Base-by-base conservation (phyloP, 2,113 vertebrate species). In the Tragelaphus buxtoni region DNA sequence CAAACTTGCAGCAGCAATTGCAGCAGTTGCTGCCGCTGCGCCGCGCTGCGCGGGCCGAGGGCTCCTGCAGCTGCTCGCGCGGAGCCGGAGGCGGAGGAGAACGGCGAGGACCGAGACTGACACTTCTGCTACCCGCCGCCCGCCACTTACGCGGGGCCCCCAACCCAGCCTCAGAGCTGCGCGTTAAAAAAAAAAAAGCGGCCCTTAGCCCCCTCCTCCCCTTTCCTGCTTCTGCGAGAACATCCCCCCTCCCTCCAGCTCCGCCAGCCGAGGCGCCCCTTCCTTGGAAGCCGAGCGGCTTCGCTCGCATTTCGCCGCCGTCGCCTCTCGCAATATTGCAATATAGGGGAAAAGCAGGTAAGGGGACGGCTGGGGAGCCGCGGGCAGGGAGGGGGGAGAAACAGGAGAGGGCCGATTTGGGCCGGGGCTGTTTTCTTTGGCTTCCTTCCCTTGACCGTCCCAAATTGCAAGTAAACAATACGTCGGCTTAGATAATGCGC, bases 311-410 rank as follows among this genome's bases (percentile, higher is more conserved):
- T 88, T 97, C 97, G 89, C 97, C 97, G 97, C 69, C 92, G 93
- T 96, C 89, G 97, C 95, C 98, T 96, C 97, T 95, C 96, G 97
- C 98, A 97, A 56, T 98, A 76, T 98, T 97, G 98, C 98, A 98
- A 96, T 98, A 98, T 98, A 98, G 98, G 98, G 98, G 98, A 98
- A 90, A 98, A 98, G 97, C 98, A 98, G 98, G 98, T 98, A 98
- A 98, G 98, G 93, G 95, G 95, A 94, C 89, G 74, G 76, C 85
- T 11, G 88, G 92, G 87, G 91, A 88, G 72, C 91, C 60, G 95
- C 28, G 76, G 96, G 83, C 45, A 9, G 45, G 90, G 89, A 42
- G 12, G 30, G 61, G 82, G 84, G 17, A 20, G 88, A 28, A 56
- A 63, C 82, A 49, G 72, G 53, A 74, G 55, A 93, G 76, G 51